phyloP scores from a whole-genome alignment of 2,113 vertebrate genomes.

The Actenoides lindsayi region DNA sequence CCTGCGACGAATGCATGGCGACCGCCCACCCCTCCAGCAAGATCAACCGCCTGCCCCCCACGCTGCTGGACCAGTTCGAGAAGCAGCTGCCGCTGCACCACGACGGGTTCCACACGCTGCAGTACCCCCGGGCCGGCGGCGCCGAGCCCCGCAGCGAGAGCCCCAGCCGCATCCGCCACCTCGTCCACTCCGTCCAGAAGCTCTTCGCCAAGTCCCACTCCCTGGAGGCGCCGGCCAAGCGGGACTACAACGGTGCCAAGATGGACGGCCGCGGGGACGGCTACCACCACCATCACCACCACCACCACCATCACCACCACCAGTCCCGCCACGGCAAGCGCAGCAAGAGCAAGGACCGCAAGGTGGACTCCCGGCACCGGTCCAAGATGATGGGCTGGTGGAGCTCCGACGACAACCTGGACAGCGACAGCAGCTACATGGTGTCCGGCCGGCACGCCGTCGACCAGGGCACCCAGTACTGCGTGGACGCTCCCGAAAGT shows the following conservation, averaged over 20 bases:
- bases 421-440: slow-evolving; percentile 96
- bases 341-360: slow-evolving; percentile 90
- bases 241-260: slow-evolving; percentile 92
- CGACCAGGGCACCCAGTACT: slow-evolving; percentile 79
- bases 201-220: slow-evolving; percentile 99
- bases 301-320: slow-evolving; percentile 89
- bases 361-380: slow-evolving; percentile 87
- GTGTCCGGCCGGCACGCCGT: slow-evolving; percentile 78
- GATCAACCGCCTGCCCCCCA: slow-evolving; percentile 93
- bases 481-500: slow-evolving; percentile 91
- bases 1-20: slow-evolving; percentile 94
- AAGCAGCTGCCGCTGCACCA: slow-evolving; percentile 96
- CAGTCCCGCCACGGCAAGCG: slow-evolving; percentile 88
- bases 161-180: slow-evolving; percentile 95
- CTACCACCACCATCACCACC: slow-evolving; percentile 87
- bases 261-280: slow-evolving; percentile 85
- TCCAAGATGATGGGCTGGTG: slow-evolving; percentile 95
- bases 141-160: slow-evolving; percentile 94
- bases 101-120: slow-evolving; percentile 97
- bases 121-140: slow-evolving; percentile 90
- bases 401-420: slow-evolving; percentile 98
- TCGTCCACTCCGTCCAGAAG: slow-evolving; percentile 97
- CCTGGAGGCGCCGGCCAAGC: slow-evolving; percentile 92
- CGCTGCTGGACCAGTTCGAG: slow-evolving; percentile 94
- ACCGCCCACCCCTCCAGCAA: slow-evolving; percentile 84